Evolutionary conservation across 1,140 invertebrate species (phyloP).

Genomic region (Lasaia peninsularis): DNA sequence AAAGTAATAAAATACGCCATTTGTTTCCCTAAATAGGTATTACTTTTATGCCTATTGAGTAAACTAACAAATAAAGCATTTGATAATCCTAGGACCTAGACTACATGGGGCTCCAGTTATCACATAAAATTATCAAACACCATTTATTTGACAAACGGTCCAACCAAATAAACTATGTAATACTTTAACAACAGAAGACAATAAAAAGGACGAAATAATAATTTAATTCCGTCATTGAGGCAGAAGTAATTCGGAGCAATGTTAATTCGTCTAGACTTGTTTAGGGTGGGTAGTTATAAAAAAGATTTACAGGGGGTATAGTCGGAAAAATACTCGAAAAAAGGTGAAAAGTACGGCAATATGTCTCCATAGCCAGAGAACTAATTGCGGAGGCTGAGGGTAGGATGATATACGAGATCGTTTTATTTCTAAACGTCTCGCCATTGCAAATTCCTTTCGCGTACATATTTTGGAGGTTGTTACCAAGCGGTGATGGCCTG

Average conservation of each 20-base stretch:
- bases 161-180: constrained; percentile 22
- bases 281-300: constrained; percentile 31
- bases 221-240: constrained; percentile 22
- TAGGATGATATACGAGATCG: constrained; percentile 30
- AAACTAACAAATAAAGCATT: too few species aligned
- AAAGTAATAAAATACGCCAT: too few species aligned
- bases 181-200: constrained; percentile 20
- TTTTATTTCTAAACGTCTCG: constrained; percentile 28
- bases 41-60: too few species aligned
- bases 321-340: constrained; percentile 17
- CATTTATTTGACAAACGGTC: constrained; percentile 9
- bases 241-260: constrained; percentile 25
- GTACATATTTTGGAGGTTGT: constrained; percentile 2
- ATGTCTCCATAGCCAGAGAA: constrained; percentile 26
- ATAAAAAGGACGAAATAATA: constrained; percentile 27
- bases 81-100: too few species aligned
- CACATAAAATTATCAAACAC: constrained; percentile 10
- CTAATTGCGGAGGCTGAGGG: constrained; percentile 33
- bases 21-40: too few species aligned
- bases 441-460: constrained; percentile 11
- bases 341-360: constrained; percentile 32
- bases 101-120: not conserved
- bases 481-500: not conserved
- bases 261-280: constrained; percentile 35
- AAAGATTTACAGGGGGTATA: constrained; percentile 30